Conservation (phyloP, 2,797 vertebrate species). For the Poecilia velifera region DNA sequence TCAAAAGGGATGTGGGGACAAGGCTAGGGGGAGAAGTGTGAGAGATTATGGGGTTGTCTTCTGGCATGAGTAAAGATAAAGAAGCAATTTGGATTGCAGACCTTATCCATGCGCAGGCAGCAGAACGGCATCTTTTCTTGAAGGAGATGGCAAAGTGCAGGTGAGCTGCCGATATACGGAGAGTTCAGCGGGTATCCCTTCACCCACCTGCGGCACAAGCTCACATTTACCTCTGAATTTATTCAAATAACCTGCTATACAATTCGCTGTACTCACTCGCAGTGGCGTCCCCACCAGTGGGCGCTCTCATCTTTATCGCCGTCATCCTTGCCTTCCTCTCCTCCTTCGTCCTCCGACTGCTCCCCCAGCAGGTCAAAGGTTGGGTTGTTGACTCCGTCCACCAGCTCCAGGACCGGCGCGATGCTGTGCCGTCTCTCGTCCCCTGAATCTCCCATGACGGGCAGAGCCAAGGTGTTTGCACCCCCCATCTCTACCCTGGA, state of each 20-base stretch:
- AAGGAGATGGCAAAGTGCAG: conserved; percentile 85
- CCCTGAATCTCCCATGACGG: conserved; percentile 65
- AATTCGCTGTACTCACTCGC: conserved; percentile 74
- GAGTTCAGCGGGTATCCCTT: conserved; percentile 87
- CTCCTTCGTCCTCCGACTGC: conserved; percentile 84
- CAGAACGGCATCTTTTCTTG: conserved; percentile 88
- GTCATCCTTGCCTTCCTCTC: conserved; percentile 82
- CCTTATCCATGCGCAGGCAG: conserved; percentile 87
- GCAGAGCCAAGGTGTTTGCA: conserved; percentile 80
- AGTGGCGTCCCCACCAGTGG: conserved; percentile 82
- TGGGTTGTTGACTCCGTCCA: conserved; percentile 79
- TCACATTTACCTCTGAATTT: conserved; percentile 31
- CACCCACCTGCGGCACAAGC: conserved; percentile 80
- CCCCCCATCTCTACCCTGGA: conserved; percentile 72
- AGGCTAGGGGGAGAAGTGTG: conserved; percentile 61
- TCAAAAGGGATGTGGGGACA: conserved; percentile 85
- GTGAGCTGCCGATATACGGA: conserved; percentile 88
- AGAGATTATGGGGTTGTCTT: background rate
- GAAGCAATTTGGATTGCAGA: conserved; percentile 20
- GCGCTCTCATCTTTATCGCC: conserved; percentile 74
- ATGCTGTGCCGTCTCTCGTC: conserved; percentile 86
- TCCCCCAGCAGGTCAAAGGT: conserved; percentile 86
- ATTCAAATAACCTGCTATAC: background rate
- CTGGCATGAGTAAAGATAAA: background rate
- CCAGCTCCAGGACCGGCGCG: conserved; percentile 85